Conservation (phyloP, 2,888 invertebrate species). For the Girardia tigrina region DNA sequence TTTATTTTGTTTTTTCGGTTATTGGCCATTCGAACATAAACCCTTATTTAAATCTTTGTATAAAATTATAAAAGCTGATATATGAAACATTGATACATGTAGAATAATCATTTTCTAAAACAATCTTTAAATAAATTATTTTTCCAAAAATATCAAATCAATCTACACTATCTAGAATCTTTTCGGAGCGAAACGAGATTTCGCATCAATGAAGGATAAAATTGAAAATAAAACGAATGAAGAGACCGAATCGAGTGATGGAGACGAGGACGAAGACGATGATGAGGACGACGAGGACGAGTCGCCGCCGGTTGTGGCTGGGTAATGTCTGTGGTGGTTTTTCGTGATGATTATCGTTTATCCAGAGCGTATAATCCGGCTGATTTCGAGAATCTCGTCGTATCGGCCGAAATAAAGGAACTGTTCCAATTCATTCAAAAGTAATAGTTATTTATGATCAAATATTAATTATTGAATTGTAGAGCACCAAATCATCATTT, state of each 20-base stretch:
- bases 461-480: background rate
- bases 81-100: too few species aligned
- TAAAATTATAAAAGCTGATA: too few species aligned
- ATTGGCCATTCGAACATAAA: too few species aligned
- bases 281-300: background rate
- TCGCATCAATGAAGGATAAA: background rate
- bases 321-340: too few species aligned
- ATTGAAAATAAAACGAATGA: background rate
- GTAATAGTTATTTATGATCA: conserved; percentile 51
- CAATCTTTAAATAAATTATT: too few species aligned
- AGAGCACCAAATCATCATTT: too few species aligned
- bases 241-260: conserved; percentile 15
- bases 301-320: background rate
- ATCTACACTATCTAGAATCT: conserved; percentile 3
- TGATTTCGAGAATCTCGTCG: conserved; percentile 67
- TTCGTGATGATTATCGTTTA: too few species aligned
- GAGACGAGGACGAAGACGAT: background rate
- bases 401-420: conserved; percentile 71
- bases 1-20: too few species aligned
- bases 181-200: background rate
- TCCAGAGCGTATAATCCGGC: conserved; percentile 63
- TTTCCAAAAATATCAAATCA: too few species aligned
- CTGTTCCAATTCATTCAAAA: conserved; percentile 78
- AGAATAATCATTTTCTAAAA: too few species aligned
- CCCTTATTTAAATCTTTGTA: too few species aligned